These are phyloP conservation scores for Erythrocebus patas DNA, from an alignment of 2,113 vertebrate species.

Conservation along the genomic window DNA sequence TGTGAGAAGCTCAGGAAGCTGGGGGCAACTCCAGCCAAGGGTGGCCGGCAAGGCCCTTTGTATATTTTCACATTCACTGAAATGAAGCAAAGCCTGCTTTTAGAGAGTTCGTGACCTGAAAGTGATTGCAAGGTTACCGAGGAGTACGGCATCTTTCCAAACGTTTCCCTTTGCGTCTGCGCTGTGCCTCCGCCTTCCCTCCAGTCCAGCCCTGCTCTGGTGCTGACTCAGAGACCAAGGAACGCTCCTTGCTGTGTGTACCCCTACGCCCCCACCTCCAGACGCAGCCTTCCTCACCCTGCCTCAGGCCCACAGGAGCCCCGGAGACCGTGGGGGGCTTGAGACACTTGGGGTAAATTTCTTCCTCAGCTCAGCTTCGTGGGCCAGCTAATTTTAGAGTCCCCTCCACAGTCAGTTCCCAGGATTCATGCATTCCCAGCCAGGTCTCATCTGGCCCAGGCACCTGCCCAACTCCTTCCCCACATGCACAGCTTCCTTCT, in stretches of 20 bases:
- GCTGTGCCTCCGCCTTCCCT: neutral
- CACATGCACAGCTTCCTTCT: neutral
- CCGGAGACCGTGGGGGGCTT: neutral
- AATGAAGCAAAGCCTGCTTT: neutral
- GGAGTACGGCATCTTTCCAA: accelerated
- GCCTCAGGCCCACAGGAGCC: neutral
- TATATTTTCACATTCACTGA: neutral
- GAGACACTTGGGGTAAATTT: neutral
- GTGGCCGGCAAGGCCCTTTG: neutral
- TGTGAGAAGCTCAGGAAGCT: neutral
- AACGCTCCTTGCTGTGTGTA: neutral
- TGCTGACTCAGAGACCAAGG: neutral
- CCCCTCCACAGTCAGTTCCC: neutral
- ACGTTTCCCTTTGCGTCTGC: accelerated
- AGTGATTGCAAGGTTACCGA: no score
- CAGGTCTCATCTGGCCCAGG: neutral
- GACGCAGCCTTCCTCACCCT: accelerated
- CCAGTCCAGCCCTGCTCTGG: neutral
- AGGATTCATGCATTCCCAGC: neutral
- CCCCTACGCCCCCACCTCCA: no score
- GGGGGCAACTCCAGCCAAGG: accelerated
- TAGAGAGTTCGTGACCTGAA: neutral
- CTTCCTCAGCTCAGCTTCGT: neutral
- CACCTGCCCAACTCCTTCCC: neutral
- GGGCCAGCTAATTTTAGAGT: neutral